Evolutionary conservation across 2,797 vertebrate genomes (phyloP).

Genomic region (Heliangelus exortis): DNA sequence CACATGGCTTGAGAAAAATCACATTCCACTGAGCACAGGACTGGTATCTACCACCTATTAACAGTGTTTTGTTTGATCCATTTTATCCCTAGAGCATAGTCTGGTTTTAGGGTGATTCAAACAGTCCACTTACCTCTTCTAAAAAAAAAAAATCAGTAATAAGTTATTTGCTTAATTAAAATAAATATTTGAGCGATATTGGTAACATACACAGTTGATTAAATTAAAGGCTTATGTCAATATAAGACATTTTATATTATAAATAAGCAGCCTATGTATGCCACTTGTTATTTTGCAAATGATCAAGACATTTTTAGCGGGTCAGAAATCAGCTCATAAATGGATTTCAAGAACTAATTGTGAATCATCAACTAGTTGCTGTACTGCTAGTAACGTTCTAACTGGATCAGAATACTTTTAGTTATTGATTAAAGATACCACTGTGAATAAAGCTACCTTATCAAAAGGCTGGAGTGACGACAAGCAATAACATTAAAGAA

Average conservation of each 20-base stretch:
- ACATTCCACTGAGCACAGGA: neutral
- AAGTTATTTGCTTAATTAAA: constrained; percentile 20
- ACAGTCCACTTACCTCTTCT: neutral
- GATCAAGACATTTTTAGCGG: neutral
- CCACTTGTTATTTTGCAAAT: neutral
- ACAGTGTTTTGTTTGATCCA: neutral
- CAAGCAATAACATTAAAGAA: neutral
- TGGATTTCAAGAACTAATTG: neutral
- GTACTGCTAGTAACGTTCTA: neutral
- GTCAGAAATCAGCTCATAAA: neutral
- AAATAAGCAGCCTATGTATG: neutral
- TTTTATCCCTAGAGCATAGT: neutral
- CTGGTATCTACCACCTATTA: neutral
- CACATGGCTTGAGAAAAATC: neutral
- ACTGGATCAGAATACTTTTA: neutral
- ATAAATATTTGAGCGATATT: neutral
- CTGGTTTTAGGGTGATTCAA: neutral
- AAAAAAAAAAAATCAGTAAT: neutral
- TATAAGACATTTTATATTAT: neutral
- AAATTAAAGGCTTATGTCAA: neutral
- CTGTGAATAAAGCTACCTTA: neutral
- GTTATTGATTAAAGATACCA: neutral
- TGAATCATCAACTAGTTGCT: neutral
- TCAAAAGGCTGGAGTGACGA: neutral
- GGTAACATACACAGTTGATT: neutral